Base-by-base conservation (phyloP, 2,797 vertebrate species). In the Acipenser transmontanus region DNA sequence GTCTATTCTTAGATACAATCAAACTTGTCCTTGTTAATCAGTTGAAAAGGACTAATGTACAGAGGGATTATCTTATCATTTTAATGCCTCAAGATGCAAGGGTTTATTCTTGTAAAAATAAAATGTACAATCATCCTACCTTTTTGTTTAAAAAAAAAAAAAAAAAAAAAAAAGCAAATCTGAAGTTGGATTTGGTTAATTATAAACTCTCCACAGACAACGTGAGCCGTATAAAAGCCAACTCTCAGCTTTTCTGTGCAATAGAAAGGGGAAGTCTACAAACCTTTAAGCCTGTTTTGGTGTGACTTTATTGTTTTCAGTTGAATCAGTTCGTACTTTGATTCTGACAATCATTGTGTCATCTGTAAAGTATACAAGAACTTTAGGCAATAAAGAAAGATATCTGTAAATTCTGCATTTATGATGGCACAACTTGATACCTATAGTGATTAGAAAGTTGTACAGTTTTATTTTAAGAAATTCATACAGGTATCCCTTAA, bases 261-360 rank as follows among this genome's bases (percentile, higher is more conserved):
- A 6, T 11, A n/a, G 11, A 57, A 3, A 57, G 14, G 54, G 9
- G 9, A 34, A 34, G 17, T 17, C 54, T 10, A 10, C 13, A n/a
- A 57, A 57, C 54, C 51, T 74, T 80, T 75, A 76, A 73, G 67
- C 78, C 78, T 78, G 79, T 76, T 72, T 68, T 57, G 79, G 85
- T 82, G 77, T 62, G 76, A 78, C 73, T 82, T 76, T 86, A 86
- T 83, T 75, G 82, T 86, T 79, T 82, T 17, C 17, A 17, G 17
- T 17, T 82, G 83, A 84, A 84, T 87, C 82, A 82, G 74, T 70
- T 70, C 74, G 70, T 83, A 84, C 81, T 84, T 72, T 75, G 76
- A 76, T 68, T 74, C 67, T 59, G 81, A 82, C 82, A 77, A 80
- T 81, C 79, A 74, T 14, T 52, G n/a, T 50, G 51, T 34, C 34